Conservation (phyloP, 2,113 vertebrate genomes). For the Paraplagusia blochii region DNA sequence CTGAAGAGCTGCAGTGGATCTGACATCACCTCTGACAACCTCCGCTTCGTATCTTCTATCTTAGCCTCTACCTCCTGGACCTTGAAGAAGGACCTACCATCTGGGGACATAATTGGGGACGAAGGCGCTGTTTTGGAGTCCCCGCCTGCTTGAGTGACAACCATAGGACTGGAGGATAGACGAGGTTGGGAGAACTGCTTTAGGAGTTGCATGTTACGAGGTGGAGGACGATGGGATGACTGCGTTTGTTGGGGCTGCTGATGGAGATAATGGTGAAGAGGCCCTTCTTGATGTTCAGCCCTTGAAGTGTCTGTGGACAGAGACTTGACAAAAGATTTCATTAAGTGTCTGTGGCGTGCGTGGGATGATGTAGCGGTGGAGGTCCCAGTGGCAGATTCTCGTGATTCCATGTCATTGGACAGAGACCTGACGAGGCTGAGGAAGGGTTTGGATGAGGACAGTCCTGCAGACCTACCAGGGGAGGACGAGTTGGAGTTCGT, state of each 20-base stretch:
- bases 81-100: constrained; percentile 96
- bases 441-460: constrained; percentile 86
- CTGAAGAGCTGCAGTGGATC: constrained; percentile 96
- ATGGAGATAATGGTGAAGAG: constrained; percentile 56
- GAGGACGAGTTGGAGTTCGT: constrained; percentile 75
- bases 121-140: constrained; percentile 98
- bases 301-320: constrained; percentile 91
- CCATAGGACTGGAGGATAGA: constrained; percentile 51
- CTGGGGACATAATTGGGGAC: constrained; percentile 91
- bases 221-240: constrained; percentile 61
- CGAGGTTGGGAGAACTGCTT: constrained; percentile 97
- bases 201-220: constrained; percentile 93
- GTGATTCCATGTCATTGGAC: constrained; percentile 90
- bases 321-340: constrained; percentile 97
- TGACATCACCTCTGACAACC: constrained; percentile 95
- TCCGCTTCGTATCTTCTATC: constrained; percentile 95
- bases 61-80: constrained; percentile 97
- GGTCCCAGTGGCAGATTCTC: constrained; percentile 77
- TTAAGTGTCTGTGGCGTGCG: constrained; percentile 86
- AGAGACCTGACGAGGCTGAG: constrained; percentile 91
- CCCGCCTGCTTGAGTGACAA: constrained; percentile 62
- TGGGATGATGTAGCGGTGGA: constrained; percentile 72
- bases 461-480: constrained; percentile 78
- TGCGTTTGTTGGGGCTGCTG: constrained; percentile 46
- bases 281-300: constrained; percentile 79